Percentiles rank a stretch among this genome's conserved stretches.
Evolutionary conservation across 2,113 vertebrate genomes (phyloP).

Genomic region (Cercopithecus mona): DNA sequence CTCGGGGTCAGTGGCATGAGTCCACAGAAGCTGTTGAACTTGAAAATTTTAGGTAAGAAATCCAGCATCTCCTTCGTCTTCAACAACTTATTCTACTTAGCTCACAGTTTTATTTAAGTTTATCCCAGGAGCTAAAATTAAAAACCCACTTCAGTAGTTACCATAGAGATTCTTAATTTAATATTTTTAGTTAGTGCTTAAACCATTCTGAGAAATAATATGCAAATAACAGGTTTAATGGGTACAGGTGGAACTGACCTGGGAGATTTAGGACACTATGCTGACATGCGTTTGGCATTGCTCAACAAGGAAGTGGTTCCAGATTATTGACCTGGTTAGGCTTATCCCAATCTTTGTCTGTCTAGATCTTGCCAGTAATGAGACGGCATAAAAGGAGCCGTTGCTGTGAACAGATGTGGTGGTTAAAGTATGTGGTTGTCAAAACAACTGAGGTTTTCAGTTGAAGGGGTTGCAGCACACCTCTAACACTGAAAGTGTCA

Average conservation of each 20-base stretch:
- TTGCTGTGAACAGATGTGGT: neutral
- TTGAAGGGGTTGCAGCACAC: neutral
- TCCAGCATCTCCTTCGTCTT: neutral
- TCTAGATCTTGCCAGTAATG: neutral
- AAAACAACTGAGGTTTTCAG: neutral
- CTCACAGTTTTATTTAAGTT: neutral
- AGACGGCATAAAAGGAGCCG: neutral
- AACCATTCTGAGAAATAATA: neutral
- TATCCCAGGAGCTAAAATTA: neutral
- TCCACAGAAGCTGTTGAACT: conserved; percentile 88
- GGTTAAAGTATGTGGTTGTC: neutral
- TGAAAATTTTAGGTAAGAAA: conserved; percentile 91
- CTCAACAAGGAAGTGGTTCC: neutral
- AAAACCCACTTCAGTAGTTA: neutral
- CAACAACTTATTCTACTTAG: neutral
- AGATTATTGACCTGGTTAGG: neutral
- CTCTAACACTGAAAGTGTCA: neutral
- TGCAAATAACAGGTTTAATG: neutral
- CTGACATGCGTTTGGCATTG: neutral
- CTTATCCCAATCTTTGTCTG: neutral
- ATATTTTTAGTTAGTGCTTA: neutral
- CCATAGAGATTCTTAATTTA: neutral
- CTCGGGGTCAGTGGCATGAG: conserved; percentile 75
- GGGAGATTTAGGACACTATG: neutral
- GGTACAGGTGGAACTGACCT: neutral